Conservation (phyloP, 2,888 invertebrate species). For the Proisotoma minuta region DNA sequence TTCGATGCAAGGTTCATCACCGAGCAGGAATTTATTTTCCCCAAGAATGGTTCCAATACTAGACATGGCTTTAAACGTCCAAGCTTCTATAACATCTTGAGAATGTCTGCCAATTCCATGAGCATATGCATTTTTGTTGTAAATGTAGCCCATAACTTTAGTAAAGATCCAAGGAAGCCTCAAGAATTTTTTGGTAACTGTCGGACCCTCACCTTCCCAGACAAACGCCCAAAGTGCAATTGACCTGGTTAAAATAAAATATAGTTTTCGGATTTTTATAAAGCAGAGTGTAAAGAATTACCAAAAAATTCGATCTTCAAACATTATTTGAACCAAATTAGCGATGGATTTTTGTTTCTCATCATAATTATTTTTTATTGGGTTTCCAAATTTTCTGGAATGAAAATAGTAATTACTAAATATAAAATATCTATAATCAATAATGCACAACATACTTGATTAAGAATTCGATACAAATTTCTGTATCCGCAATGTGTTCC, state of each 20-base stretch:
- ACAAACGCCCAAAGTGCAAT: slow-evolving; percentile 3
- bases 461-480: slow-evolving; percentile 5
- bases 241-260: not conserved
- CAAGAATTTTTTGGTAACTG: not conserved
- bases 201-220: not conserved
- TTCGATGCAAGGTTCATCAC: slow-evolving; percentile 7
- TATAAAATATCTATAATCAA: no score
- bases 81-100: not conserved
- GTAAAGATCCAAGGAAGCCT: not conserved
- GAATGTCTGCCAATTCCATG: slow-evolving; percentile 1
- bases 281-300: not conserved
- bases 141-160: not conserved
- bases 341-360: not conserved
- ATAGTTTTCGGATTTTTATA: not conserved
- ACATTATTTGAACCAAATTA: not conserved
- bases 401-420: no score
- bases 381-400: not conserved
- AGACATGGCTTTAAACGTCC: not conserved
- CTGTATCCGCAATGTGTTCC: slow-evolving; percentile 1
- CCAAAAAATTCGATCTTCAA: not conserved
- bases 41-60: not conserved
- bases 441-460: no score
- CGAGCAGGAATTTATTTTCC: slow-evolving; percentile 7
- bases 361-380: not conserved
- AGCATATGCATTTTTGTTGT: not conserved